These are phyloP conservation scores for Plusia festucae DNA, from an alignment of 2,888 invertebrate genomes.

Conservation along the genomic window DNA sequence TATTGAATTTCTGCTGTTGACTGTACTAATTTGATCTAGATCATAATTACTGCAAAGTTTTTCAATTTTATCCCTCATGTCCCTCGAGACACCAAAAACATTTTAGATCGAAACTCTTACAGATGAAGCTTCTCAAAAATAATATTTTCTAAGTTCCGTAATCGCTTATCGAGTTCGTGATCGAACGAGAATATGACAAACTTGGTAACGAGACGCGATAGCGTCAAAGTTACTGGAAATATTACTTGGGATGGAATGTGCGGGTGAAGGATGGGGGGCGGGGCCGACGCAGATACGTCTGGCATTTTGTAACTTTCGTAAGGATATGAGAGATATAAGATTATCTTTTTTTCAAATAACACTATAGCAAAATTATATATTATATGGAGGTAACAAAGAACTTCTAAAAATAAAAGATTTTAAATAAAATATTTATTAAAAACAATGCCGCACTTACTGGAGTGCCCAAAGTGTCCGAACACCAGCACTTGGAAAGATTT, in stretches of 20 bases:
- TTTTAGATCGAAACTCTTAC: neutral
- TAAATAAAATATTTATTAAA: no score
- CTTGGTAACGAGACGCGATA: conserved; percentile 70
- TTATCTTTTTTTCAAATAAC: no score
- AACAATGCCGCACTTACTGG: no score
- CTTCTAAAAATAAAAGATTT: no score
- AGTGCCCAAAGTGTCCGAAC: no score
- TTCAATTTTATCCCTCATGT: neutral
- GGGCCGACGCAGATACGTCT: neutral
- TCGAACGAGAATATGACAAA: conserved; percentile 64
- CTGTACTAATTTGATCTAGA: no score
- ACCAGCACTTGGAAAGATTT: no score
- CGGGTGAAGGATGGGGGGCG: conserved; percentile 31
- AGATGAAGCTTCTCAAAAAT: neutral
- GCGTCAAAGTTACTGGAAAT: conserved; percentile 66
- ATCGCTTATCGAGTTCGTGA: conserved; percentile 49
- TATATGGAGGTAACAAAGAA: no score
- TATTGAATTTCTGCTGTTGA: no score
- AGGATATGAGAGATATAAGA: no score
- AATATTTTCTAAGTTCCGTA: conserved; percentile 9
- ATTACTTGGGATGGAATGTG: conserved; percentile 64
- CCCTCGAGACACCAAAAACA: neutral
- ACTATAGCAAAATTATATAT: no score
- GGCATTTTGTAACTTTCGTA: neutral
- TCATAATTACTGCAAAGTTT: neutral